Evolutionary conservation across 2,113 vertebrate species (phyloP).

Genomic region (Solea solea): DNA sequence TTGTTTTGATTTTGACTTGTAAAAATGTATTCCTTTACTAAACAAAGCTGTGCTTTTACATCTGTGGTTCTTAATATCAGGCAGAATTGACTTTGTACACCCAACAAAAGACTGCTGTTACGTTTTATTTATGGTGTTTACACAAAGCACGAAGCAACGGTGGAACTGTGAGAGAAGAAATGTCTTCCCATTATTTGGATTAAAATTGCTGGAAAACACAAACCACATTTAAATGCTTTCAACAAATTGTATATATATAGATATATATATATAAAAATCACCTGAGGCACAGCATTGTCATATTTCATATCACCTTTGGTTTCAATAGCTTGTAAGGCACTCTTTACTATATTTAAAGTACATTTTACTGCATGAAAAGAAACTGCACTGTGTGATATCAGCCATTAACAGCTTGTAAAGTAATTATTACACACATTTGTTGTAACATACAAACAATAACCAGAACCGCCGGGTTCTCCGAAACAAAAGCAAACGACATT

Average conservation of each 20-base stretch:
- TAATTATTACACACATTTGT: not conserved
- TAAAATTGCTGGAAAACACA: slow-evolving; percentile 5
- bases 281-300: slow-evolving; percentile 20
- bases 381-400: not conserved
- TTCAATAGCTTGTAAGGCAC: slow-evolving; percentile 48
- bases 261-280: not conserved
- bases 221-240: slow-evolving; percentile 12
- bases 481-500: slow-evolving; percentile 7
- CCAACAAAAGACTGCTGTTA: slow-evolving; percentile 12
- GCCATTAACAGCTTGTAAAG: not conserved
- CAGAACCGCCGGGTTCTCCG: not conserved
- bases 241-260: slow-evolving; percentile 6
- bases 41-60: too few species aligned
- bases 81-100: not conserved
- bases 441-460: slow-evolving; percentile 18
- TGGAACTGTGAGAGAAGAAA: slow-evolving; percentile 10
- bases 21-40: too few species aligned
- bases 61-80: not conserved
- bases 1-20: too few species aligned
- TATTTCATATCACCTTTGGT: slow-evolving; percentile 39
- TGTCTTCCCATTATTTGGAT: not conserved
- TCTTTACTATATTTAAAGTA: not conserved
- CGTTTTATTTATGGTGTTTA: slow-evolving; percentile 54
- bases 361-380: slow-evolving; percentile 17
- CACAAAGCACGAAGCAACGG: slow-evolving; percentile 45